These are phyloP conservation scores for Malacosoma neustria DNA, from an alignment of 2,888 invertebrate species.

Conservation along the genomic window DNA sequence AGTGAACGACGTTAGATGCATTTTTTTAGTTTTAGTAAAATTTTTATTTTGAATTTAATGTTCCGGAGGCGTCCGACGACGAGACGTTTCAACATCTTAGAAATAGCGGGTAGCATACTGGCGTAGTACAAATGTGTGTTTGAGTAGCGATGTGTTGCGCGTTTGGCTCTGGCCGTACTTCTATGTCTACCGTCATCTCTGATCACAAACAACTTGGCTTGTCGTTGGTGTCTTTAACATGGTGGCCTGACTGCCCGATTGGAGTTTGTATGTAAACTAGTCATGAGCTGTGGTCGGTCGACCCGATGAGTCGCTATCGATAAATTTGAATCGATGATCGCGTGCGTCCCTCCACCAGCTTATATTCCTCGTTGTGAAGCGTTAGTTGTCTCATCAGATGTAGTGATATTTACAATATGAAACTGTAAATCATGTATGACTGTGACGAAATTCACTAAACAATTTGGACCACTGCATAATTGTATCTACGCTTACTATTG, in stretches of 20 bases:
- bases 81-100: conserved; percentile 25
- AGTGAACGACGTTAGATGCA: conserved; percentile 38
- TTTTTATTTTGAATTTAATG: conserved; percentile 27
- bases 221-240: background rate
- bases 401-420: conserved; percentile 53
- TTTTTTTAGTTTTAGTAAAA: conserved; percentile 44
- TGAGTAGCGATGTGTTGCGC: conserved; percentile 32
- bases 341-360: conserved; percentile 15
- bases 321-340: background rate
- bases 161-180: conserved; percentile 23
- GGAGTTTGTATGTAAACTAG: conserved; percentile 26
- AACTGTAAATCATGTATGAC: conserved; percentile 26
- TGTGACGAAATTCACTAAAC: conserved; percentile 22
- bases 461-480: conserved; percentile 56
- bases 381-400: conserved; percentile 49
- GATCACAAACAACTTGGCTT: conserved; percentile 5
- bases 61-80: conserved; percentile 41
- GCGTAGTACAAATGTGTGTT: conserved; percentile 67
- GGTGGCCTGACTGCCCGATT: conserved; percentile 6
- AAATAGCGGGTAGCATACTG: conserved; percentile 60
- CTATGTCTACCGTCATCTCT: conserved; percentile 13
- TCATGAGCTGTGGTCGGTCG: conserved; percentile 21
- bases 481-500: conserved; percentile 53
- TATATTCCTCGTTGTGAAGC: conserved; percentile 48
- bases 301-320: background rate